Percentiles rank a stretch among this genome's conserved stretches.
Evolutionary conservation across 2,113 vertebrate species (phyloP).

Genomic region (Sinocyclocheilus maitianheensis): DNA sequence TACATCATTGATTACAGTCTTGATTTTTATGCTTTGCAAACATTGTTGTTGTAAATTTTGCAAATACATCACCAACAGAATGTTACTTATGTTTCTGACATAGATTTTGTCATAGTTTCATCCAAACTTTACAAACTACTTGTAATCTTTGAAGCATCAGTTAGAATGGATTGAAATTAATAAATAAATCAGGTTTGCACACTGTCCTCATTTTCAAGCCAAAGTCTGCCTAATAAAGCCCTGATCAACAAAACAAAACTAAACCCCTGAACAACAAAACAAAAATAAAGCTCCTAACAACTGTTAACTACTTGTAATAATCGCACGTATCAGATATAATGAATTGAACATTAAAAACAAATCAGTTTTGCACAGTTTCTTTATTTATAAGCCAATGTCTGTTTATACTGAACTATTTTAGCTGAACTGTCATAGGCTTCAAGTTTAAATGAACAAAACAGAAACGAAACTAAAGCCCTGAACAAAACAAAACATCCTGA

Average conservation of each 20-base stretch:
- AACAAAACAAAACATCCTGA: neutral
- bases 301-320: too few relatives aligned
- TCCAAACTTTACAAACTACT: neutral
- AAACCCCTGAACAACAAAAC: neutral
- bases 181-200: too few relatives aligned
- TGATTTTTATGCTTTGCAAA: neutral
- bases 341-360: too few relatives aligned
- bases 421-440: too few relatives aligned
- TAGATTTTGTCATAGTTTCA: neutral
- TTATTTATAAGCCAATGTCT: too few relatives aligned
- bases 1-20: neutral
- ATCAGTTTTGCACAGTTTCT: too few relatives aligned
- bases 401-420: too few relatives aligned
- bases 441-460: too few relatives aligned
- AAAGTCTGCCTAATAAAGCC: neutral
- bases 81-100: neutral
- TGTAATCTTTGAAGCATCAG: neutral
- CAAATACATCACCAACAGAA: neutral
- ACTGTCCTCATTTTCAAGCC: neutral
- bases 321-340: too few relatives aligned
- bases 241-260: neutral
- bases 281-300: neutral
- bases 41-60: neutral
- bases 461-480: too few relatives aligned
- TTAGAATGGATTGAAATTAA: too few relatives aligned